Evolutionary conservation across 2,888 invertebrate species (phyloP), one percentile per base, ranked within the genome.

Genomic region (Chromoteleia sp.): DNA sequence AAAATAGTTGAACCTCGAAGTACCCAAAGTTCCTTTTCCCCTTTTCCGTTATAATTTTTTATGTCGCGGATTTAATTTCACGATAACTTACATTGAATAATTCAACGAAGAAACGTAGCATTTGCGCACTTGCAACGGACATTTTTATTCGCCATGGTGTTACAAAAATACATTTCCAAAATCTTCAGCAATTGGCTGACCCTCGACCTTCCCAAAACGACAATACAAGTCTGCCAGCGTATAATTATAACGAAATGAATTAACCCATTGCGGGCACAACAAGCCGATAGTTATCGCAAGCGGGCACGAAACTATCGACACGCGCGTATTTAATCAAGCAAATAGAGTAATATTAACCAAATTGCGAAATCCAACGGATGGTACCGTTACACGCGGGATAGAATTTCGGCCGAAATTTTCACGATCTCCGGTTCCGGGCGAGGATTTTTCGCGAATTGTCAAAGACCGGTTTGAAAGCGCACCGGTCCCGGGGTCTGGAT

Each of bases 271-370:
- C 36, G 17, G 33, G 17, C 19, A 45, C 48, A 73, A 39, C 59
- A 52, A 74, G 3, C 39, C 45, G 56, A 65, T 74, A 75, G 75
- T 75, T 59, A 77, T 70, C 56, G 63, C 41, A 65, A 63, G 45
- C 77, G 58, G 12, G 56, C 70, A 41, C 67, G 52, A 76, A 77
- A 63, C 63, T 77, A 77, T 77, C 63, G 58, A 43, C 50, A 65
- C 17, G 33, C 30, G 63, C 25, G 56, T 58, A 58, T 77, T 77
- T 70, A 77, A 77, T 77, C 77, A 77, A 70, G 54, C 70, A 56
- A 70, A 58, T 50, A 39, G 65, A 30, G 48, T 41, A 67, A 75
- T 67, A 67, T 67, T 65, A 65, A 65, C 56, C 58, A 58, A 65
- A 65, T 36, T 14, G 56, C 56, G 58, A 70, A 77, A 77, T 33